A percentile compares a stretch with the other conserved stretches of the same genome.
These are phyloP conservation scores for Jordanella pulchra DNA, from an alignment of 2,797 vertebrate genomes.

Conservation along the genomic window DNA sequence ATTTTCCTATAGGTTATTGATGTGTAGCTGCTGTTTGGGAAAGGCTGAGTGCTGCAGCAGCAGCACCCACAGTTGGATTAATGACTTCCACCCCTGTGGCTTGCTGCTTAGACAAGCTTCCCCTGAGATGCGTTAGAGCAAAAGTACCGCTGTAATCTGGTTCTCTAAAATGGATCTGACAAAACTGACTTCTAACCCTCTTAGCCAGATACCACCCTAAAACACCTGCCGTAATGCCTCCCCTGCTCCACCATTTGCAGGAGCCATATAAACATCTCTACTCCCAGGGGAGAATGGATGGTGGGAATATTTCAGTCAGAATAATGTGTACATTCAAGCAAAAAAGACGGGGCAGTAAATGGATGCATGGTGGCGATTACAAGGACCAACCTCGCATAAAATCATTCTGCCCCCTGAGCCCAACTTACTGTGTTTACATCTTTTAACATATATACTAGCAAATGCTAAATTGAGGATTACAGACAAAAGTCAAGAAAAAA, in stretches of 20 bases:
- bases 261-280: slow-evolving; percentile 5
- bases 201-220: slow-evolving; percentile 9
- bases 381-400: background rate
- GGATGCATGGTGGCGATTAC: background rate
- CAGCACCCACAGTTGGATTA: slow-evolving; percentile 54
- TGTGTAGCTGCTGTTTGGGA: slow-evolving; percentile 1
- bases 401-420: background rate
- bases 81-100: slow-evolving; percentile 51
- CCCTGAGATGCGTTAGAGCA: slow-evolving; percentile 44
- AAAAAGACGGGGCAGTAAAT: background rate
- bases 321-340: background rate
- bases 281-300: slow-evolving; percentile 16
- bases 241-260: slow-evolving; percentile 7
- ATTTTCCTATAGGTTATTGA: background rate
- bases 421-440: background rate
- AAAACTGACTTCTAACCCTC: slow-evolving; percentile 8
- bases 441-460: too few species aligned
- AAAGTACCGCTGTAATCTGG: slow-evolving; percentile 51
- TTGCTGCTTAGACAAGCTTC: slow-evolving; percentile 37
- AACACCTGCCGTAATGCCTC: background rate
- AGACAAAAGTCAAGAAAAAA: too few species aligned
- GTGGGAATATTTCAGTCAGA: background rate
- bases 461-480: too few species aligned
- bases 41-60: slow-evolving; percentile 27
- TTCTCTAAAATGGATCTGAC: slow-evolving; percentile 45